phyloP scores from a whole-genome alignment of 1,140 invertebrate genomes.

The Bombus waltoni region DNA sequence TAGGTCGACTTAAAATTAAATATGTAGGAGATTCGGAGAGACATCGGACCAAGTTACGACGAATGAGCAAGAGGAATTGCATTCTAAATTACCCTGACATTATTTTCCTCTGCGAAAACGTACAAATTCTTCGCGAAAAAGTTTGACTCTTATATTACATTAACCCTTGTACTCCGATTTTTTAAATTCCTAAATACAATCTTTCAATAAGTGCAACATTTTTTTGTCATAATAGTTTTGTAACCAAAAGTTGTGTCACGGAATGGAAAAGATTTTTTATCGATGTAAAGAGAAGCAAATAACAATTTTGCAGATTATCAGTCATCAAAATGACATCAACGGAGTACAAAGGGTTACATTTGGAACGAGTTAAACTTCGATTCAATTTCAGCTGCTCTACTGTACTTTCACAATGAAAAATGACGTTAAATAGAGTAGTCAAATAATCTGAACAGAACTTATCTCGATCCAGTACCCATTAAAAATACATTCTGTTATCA shows the following conservation, averaged over 20 bases:
- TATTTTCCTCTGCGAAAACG: not conserved
- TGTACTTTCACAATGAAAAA: not conserved
- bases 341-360: too few relatives aligned
- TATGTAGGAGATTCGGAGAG: not conserved
- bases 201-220: not conserved
- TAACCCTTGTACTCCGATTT: not conserved
- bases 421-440: accelerated
- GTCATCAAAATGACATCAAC: not conserved
- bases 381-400: too few relatives aligned
- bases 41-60: constrained; percentile 8
- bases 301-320: not conserved
- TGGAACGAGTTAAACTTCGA: too few relatives aligned
- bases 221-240: not conserved
- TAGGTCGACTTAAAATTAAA: constrained; percentile 22
- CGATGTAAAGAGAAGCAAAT: not conserved
- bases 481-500: not conserved
- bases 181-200: not conserved
- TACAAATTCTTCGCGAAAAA: not conserved
- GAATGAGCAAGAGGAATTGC: constrained; percentile 1
- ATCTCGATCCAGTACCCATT: too few relatives aligned
- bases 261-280: not conserved
- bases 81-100: constrained; percentile 1
- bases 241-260: not conserved
- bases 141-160: not conserved
- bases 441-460: not conserved